Evolutionary conservation across 2,113 vertebrate species (phyloP).

Genomic region (Oreochromis niloticus): DNA sequence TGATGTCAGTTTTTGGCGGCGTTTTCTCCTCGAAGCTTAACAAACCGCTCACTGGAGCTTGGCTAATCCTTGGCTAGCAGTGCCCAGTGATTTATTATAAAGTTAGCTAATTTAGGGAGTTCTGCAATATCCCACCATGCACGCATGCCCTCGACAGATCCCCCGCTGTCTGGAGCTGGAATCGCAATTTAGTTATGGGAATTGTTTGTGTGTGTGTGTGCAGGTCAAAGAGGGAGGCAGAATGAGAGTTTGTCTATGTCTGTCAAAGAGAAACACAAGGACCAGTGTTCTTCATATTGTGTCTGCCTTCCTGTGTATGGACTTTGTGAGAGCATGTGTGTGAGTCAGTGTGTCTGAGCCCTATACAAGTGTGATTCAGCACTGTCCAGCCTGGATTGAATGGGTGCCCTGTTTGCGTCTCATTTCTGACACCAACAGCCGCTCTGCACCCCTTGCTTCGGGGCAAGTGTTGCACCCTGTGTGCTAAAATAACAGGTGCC

Average conservation of each 20-base stretch:
- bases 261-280: constrained; percentile 7
- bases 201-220: constrained; percentile 13
- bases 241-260: constrained; percentile 6
- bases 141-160: constrained; percentile 21
- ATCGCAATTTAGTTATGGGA: constrained; percentile 36
- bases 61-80: constrained; percentile 64
- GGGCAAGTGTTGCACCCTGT: constrained; percentile 63
- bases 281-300: constrained; percentile 17
- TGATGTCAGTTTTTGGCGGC: constrained; percentile 57
- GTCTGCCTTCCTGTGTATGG: constrained; percentile 36
- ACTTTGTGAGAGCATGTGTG: constrained; percentile 29
- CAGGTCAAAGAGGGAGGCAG: background rate
- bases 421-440: constrained; percentile 50
- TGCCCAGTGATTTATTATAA: constrained; percentile 65
- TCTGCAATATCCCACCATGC: constrained; percentile 32
- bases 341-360: constrained; percentile 35
- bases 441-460: constrained; percentile 38
- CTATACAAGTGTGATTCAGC: constrained; percentile 51
- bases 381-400: constrained; percentile 36
- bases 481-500: constrained; percentile 71
- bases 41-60: constrained; percentile 66
- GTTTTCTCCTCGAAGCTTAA: constrained; percentile 57
- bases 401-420: constrained; percentile 50
- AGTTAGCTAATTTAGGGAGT: constrained; percentile 66
- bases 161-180: constrained; percentile 6